These are phyloP conservation scores for Stegana nigrithorax DNA, from an alignment of 2,888 invertebrate genomes.

Conservation along the genomic window DNA sequence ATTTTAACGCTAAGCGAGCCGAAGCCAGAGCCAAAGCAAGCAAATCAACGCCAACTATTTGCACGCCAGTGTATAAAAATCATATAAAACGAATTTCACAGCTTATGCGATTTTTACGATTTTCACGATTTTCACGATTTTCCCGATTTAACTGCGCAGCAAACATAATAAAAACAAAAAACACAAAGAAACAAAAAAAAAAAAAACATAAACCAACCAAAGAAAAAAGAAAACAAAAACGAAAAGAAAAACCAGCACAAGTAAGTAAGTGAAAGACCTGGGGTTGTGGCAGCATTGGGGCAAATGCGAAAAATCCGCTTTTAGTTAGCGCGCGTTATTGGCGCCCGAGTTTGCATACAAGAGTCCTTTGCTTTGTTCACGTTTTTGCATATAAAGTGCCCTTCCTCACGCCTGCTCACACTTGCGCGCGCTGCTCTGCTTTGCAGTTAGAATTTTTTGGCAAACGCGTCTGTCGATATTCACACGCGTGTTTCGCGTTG, in stretches of 20 bases:
- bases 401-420: not conserved
- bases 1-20: slow-evolving; percentile 38
- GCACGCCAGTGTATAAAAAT: not conserved
- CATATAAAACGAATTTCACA: slow-evolving; percentile 11
- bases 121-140: too few species aligned
- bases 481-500: slow-evolving; percentile 39
- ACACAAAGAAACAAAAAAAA: too few species aligned
- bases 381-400: slow-evolving; percentile 47
- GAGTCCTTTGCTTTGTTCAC: not conserved
- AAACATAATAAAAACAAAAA: not conserved
- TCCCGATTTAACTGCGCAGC: not conserved
- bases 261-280: too few species aligned
- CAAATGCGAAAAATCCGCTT: slow-evolving; percentile 47
- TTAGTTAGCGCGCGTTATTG: slow-evolving; percentile 41
- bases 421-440: too few species aligned
- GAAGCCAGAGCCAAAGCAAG: too few species aligned
- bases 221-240: not conserved
- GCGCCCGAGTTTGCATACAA: not conserved
- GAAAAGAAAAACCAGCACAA: too few species aligned
- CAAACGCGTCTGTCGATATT: slow-evolving; percentile 38
- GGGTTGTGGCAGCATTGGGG: too few species aligned
- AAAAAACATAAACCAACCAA: too few species aligned
- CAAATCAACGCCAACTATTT: too few species aligned
- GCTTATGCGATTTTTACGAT: too few species aligned
- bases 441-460: slow-evolving; percentile 5